Base-by-base conservation (phyloP, 2,888 invertebrate species). In the Podotricha telesiphe region DNA sequence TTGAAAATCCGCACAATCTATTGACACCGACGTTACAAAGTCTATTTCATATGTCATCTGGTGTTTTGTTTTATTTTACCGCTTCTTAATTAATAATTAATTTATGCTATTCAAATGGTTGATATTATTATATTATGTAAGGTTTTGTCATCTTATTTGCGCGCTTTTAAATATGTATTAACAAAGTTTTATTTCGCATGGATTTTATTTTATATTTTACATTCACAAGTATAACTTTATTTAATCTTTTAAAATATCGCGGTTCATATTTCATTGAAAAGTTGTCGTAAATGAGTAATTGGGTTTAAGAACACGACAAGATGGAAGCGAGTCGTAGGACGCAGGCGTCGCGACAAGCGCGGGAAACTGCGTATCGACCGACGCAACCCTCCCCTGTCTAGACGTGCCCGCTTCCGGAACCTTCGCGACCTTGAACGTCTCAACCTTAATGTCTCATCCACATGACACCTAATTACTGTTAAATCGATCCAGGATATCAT, bases 301-400 rank as follows among this genome's bases (percentile, higher is more conserved):
- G 72, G 67, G 68, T 82, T 79, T 66, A 83, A 87, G 83, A 82
- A 82, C 77, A 79, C 76, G 79, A 73, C 77, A 84, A 86, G 82
- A 85, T 82, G 81, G 82, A 79, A 78, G 79, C 78, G 80, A 82
- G 84, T 74, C 73, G 68, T 73, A 86, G 85, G 80, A 86, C 92
- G 91, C 91, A 91, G 87, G 91, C 92, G 92, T 87, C 77, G 81
- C 81, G 74, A 79, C 77, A 78, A 72, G 90, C 92, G 92, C 92
- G 92, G 91, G 92, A 93, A 92, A 91, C 89, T 87, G 90, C 87
- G 86, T 91, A 93, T 93, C 92, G 93, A 92, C 88, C 92, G 86
- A 76, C 80, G 78, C 82, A 84, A 86, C 80, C 85, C 85, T 79
- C 84, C 85, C 89, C 86, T 86, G 93, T 91, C 92, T 93, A 93